These are phyloP conservation scores for Gobiocypris rarus DNA, from an alignment of 2,113 vertebrate genomes.

Conservation along the genomic window DNA sequence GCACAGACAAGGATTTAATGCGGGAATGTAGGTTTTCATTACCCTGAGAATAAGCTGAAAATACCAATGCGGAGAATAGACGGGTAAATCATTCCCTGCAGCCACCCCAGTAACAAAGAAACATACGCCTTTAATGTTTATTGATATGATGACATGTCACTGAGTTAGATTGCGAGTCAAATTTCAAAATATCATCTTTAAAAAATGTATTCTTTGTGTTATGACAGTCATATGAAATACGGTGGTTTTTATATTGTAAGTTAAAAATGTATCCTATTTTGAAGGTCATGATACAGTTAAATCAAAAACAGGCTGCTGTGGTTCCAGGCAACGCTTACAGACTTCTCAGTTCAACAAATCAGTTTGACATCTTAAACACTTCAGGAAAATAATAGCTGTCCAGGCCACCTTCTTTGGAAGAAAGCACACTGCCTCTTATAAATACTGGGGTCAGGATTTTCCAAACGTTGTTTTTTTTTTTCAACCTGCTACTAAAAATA, in stretches of 20 bases:
- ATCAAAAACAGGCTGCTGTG: neutral
- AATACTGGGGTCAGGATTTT: slow-evolving; percentile 69
- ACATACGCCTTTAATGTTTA: neutral
- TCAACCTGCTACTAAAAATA: slow-evolving; percentile 67
- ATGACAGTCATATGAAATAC: neutral
- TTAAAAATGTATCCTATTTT: neutral
- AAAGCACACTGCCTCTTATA: slow-evolving; percentile 56
- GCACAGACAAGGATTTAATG: neutral
- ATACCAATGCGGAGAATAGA: neutral
- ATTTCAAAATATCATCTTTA: neutral
- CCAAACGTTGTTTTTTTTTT: slow-evolving; percentile 57
- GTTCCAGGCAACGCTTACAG: slow-evolving; percentile 26
- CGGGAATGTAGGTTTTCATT: neutral
- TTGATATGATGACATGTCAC: neutral
- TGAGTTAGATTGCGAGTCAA: neutral
- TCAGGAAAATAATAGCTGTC: slow-evolving; percentile 39
- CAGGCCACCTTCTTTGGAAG: slow-evolving; percentile 73
- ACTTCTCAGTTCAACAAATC: slow-evolving; percentile 30
- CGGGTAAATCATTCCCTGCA: neutral
- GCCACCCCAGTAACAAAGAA: neutral
- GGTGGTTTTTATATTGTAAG: neutral
- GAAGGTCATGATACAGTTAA: neutral
- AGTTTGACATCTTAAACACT: slow-evolving; percentile 53
- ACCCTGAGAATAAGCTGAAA: neutral
- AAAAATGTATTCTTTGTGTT: neutral